These are phyloP conservation scores for Erebia aethiops DNA, from an alignment of 2,888 invertebrate genomes.

Conservation along the genomic window DNA sequence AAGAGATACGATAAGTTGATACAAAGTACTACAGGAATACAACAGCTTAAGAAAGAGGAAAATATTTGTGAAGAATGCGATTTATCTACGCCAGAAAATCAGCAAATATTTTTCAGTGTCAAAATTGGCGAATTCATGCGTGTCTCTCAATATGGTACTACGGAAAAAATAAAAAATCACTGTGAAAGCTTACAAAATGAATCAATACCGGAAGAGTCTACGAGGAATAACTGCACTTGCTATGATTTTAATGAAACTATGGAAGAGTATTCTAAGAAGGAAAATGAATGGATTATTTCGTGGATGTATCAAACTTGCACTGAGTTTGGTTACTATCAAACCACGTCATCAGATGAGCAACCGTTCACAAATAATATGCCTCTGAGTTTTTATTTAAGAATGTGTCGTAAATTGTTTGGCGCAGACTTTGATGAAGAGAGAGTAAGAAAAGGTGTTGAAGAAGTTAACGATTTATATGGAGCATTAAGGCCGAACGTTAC, in stretches of 20 bases:
- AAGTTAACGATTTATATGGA: conserved; percentile 78
- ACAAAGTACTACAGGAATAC: conserved; percentile 55
- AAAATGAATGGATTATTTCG: conserved; percentile 51
- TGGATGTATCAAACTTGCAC: conserved; percentile 91
- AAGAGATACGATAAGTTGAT: conserved; percentile 57
- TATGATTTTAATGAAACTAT: conserved; percentile 63
- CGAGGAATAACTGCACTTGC: conserved; percentile 53
- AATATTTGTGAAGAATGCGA: conserved; percentile 62
- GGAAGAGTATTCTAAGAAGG: conserved; percentile 46
- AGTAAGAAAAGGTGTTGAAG: conserved; percentile 62
- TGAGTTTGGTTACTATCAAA: conserved; percentile 89
- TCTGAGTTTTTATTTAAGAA: conserved; percentile 63
- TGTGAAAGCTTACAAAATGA: conserved; percentile 49
- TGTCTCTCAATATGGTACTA: conserved; percentile 62
- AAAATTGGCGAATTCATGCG: conserved; percentile 57
- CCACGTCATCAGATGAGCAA: conserved; percentile 79
- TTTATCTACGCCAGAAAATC: conserved; percentile 59
- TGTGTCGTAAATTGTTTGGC: conserved; percentile 73
- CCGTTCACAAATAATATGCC: conserved; percentile 82
- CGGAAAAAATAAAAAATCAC: conserved; percentile 52
- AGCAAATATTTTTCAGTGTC: conserved; percentile 63
- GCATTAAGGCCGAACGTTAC: conserved; percentile 72
- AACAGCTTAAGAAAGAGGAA: conserved; percentile 60
- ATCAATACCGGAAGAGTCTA: conserved; percentile 24
- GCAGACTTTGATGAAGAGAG: conserved; percentile 58